Evolutionary conservation across 2,113 vertebrate species (phyloP), one percentile per base, ranked within the genome.

Genomic region (Nothocercus julius): DNA sequence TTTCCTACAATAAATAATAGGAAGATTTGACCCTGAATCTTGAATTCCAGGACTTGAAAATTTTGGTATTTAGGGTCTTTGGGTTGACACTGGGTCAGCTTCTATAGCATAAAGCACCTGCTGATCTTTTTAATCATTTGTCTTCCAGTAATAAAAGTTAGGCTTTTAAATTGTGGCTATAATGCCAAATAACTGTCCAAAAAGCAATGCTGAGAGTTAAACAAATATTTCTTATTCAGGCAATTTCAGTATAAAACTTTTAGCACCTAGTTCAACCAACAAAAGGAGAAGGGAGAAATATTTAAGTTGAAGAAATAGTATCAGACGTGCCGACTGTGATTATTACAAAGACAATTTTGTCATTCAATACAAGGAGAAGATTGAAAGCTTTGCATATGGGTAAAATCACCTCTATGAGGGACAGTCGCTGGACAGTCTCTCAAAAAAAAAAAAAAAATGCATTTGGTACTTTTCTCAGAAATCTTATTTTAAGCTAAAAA

Each of bases 281-380:
- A 4, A 13, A 21, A 18, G 3, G 9, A 11, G 4, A 25, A 38
- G 4, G 42, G 5, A 4, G 12, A 24, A 87, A 45, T 0, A 58
- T 85, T 66, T 38, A 72, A 40, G n/a, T 2, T 44, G 22, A 49
- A 5, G 11, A 28, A 85, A 49, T n/a, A 36, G 34, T 5, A 1
- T 27, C 30, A 64, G 21, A 34, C 45, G 44, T 3, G 2, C 5
- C 47, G 59, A 8, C 0, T 2, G 21, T 4, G 11, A 66, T 14
- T 80, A 13, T 32, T 69, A 47, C 4, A 5, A 9, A 66, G 76
- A 38, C 11, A 58, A 19, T 11, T 20, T n/a, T n/a, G 12, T 44
- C 30, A 47, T 47, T 68, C 13, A 16, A 24, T 24, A n/a, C 30
- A 68, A 68, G 28, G 13, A 20, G 15, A 47, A 9, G 19, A 14